Percentiles rank a stretch among this genome's conserved stretches.
These are phyloP conservation scores for Caerostris darwini DNA, from an alignment of 1,140 invertebrate genomes.

Conservation along the genomic window DNA sequence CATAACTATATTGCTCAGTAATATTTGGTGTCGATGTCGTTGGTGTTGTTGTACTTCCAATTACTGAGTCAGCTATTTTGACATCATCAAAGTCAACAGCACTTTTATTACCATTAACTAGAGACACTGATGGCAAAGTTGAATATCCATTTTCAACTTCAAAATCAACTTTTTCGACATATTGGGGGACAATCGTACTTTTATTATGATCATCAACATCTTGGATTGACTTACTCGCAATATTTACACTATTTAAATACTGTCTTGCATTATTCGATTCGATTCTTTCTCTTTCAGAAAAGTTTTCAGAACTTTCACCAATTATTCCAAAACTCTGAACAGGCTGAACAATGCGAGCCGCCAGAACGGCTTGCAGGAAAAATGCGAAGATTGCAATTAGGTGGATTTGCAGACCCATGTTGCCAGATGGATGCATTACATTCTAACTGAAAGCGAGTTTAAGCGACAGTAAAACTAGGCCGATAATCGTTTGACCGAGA, in stretches of 20 bases:
- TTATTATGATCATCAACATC: not conserved
- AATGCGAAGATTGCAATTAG: not conserved
- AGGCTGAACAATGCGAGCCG: not conserved
- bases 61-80: too few relatives aligned
- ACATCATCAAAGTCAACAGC: too few relatives aligned
- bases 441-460: constrained; percentile 66
- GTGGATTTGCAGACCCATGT: constrained; percentile 18
- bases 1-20: too few relatives aligned
- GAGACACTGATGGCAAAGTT: too few relatives aligned
- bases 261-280: not conserved
- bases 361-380: not conserved
- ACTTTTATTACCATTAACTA: too few relatives aligned
- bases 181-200: not conserved
- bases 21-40: too few relatives aligned
- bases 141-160: too few relatives aligned
- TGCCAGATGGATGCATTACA: constrained; percentile 56
- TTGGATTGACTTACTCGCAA: not conserved
- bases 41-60: too few relatives aligned
- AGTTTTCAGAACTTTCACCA: not conserved
- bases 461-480: not conserved
- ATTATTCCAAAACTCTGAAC: constrained; percentile 31
- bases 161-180: not conserved
- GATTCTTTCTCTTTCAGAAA: not conserved
- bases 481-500: constrained; percentile 45
- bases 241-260: not conserved